Conservation (phyloP, 35 echinoderm and acorn worm genomes). For the Diadema setosum region DNA sequence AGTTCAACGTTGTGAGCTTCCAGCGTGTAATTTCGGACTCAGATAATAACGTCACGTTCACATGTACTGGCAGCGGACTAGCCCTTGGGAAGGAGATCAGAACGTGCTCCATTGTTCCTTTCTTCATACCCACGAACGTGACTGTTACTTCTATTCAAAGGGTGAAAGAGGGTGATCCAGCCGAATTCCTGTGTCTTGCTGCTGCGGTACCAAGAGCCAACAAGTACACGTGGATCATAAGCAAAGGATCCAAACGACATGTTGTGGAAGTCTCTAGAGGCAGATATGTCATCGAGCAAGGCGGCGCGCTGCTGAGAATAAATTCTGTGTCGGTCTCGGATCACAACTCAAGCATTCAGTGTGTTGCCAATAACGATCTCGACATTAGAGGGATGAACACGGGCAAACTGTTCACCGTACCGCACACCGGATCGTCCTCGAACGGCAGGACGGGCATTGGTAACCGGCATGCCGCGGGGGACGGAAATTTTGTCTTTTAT, state of each 20-base stretch:
- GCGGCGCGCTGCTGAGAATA: background rate
- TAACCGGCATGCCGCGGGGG: background rate
- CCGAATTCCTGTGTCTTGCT: background rate
- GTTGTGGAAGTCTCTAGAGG: background rate
- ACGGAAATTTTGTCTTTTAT: background rate
- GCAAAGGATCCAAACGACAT: background rate
- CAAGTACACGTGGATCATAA: background rate
- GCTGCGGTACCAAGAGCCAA: background rate
- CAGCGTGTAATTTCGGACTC: background rate
- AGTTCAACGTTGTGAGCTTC: background rate
- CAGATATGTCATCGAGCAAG: background rate
- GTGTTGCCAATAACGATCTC: background rate
- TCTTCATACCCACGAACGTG: background rate
- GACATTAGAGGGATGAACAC: background rate
- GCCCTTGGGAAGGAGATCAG: background rate
- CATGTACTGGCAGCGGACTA: background rate
- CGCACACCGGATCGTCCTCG: background rate
- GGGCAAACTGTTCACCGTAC: background rate
- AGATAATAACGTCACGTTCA: constrained; percentile 13
- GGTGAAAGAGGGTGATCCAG: background rate
- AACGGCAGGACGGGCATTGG: background rate
- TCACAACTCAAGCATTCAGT: background rate
- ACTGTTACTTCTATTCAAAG: background rate
- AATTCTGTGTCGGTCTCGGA: background rate
- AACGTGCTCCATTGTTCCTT: background rate